phyloP scores from a whole-genome alignment of 2,113 vertebrate species.

The Zapus hudsonius region DNA sequence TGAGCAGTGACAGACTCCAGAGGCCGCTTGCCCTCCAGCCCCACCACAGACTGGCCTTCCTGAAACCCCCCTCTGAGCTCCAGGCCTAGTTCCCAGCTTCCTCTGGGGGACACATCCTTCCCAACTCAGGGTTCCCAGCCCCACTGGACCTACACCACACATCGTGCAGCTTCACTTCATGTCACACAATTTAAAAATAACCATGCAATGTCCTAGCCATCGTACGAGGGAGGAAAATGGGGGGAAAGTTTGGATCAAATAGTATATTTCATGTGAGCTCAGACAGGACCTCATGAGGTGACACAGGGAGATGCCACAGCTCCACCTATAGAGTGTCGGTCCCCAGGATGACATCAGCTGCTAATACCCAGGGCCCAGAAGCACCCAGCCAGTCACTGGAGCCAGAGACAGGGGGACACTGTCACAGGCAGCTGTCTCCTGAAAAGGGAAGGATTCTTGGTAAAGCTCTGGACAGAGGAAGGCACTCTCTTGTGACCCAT shows the following conservation, averaged over 20 bases:
- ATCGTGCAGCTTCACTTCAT: too few species aligned
- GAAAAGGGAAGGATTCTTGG: neutral
- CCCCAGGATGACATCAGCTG: neutral
- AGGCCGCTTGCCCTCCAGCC: too few species aligned
- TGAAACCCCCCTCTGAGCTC: fast-evolving
- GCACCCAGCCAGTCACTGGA: fast-evolving
- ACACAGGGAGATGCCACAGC: fast-evolving
- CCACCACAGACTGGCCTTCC: neutral
- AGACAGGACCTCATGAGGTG: neutral
- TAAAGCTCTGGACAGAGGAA: neutral
- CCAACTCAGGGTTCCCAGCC: neutral
- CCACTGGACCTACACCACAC: fast-evolving
- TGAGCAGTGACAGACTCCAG: neutral
- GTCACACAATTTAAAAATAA: fast-evolving
- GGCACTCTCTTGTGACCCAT: neutral
- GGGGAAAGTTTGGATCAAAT: neutral
- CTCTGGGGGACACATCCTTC: too few species aligned
- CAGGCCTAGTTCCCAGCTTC: too few species aligned
- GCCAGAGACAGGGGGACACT: neutral
- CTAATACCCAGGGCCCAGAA: neutral
- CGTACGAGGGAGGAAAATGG: too few species aligned
- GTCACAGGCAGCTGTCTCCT: fast-evolving
- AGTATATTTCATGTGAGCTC: neutral
- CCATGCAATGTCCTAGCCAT: fast-evolving
- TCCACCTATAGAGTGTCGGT: neutral